Evolutionary conservation across 2,888 invertebrate species (phyloP), one percentile per base, ranked within the genome.

Genomic region (Synergus umbraculus): DNA sequence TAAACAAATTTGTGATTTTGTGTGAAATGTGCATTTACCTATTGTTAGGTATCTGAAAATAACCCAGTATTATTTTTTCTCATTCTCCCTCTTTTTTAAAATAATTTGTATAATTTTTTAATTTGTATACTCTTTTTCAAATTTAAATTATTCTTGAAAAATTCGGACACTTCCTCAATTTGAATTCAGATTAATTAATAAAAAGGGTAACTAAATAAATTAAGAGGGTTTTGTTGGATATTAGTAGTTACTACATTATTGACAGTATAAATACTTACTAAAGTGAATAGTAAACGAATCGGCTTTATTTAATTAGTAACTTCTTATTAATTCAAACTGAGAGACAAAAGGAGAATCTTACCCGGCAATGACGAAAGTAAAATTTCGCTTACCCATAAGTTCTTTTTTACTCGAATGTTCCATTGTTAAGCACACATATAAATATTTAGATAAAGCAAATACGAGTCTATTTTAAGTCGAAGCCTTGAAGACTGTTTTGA

Each of bases 401-500:
- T 54, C 9, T 67, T 69, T 49, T 12, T 69, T 29, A 41, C 10
- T 73, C 37, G 37, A 54, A 54, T 54, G n/a, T 73, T 49, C 49
- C 29, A 54, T 49, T 37, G 49, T 73, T 73, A 73, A 49, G 37
- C 54, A 54, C 46, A 49, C 44, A 46, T 46, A 44, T 67, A 54
- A 54, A 73, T 49, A 49, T 73, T 54, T 18, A 73, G 54, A 37
- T 73, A 18, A 73, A 13, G 29, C 4, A 22, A 49, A 15, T 73
- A 15, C 4, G 5, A 29, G 29, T 54, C 49, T 73, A 73, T 73
- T 73, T 54, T 41, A 73, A 73, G 54, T 54, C n/a, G 9, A 37
- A 49, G n/a, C 54, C 73, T 73, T 41, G 37, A 73, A 41, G 15
- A 12, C 73, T 73, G 54, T 54, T 73, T 73, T 73, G 49, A 54